Evolutionary conservation across 2,888 invertebrate genomes (phyloP), one percentile per base, ranked within the genome.

Genomic region (Drosophila imparisetae): DNA sequence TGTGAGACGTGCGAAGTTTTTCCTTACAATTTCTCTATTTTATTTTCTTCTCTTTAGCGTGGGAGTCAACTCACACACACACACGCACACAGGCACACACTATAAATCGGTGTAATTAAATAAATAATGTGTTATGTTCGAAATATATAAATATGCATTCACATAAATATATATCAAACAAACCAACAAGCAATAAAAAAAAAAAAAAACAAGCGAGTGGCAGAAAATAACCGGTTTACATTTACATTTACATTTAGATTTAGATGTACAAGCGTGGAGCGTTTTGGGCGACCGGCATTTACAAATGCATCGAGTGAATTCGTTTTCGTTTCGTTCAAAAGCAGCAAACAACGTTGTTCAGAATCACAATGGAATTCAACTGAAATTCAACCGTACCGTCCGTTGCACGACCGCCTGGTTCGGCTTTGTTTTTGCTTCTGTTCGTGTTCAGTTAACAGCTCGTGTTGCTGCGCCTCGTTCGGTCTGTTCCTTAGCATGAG

Each of bases 351-450:
- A 42, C 66, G 66, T 62, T 66, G 66, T 62, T 66, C 40, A 62
- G 55, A 61, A 29, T 61, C 52, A 52, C 57, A 66, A 66, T 60
- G 45, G n/a, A 27, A 48, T 45, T 45, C 15, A 45, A 45, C 15
- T 15, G 8, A 50, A 27, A 45, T 48, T 53, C 36, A 63, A 62
- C 61, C 78, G 80, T 60, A 80, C 72, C 78, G 80, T 80, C 80
- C 80, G 80, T 54, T 49, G 53, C 77, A 76, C 78, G 76, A 80
- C 78, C 80, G 80, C 65, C 57, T 76, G 40, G 72, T 68, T 78
- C 67, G 78, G 78, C 76, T 80, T 76, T 78, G 76, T 60, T 61
- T 78, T 80, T 68, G 78, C 80, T 78, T 80, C 80, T 78, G 80
- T 63, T 67, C 64, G 53, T 54, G 50, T 61, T 55, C 48, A 58